Evolutionary conservation across 2,888 invertebrate species (phyloP).

Genomic region (Pseudoips prasinana): DNA sequence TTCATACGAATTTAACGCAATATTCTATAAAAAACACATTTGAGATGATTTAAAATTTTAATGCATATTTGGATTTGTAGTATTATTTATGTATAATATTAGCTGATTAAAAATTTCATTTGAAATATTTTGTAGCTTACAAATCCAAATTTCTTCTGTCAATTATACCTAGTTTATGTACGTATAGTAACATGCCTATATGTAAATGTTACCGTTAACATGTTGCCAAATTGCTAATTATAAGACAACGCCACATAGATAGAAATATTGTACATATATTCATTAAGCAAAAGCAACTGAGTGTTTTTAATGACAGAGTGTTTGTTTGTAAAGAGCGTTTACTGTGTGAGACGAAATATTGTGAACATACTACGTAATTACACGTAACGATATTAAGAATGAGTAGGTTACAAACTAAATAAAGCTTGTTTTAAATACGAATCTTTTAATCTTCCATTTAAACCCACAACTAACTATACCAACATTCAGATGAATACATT

Average conservation of each 20-base stretch:
- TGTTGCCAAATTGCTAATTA: slow-evolving; percentile 76
- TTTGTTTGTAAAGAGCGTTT: slow-evolving; percentile 51
- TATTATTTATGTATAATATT: slow-evolving; percentile 3
- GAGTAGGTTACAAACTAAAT: slow-evolving; percentile 68
- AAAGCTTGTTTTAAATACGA: slow-evolving; percentile 76
- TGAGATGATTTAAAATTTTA: slow-evolving; percentile 9
- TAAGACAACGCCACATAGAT: slow-evolving; percentile 68
- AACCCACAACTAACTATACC: too few relatives aligned
- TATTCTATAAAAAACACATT: slow-evolving; percentile 12
- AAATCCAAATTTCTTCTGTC: slow-evolving; percentile 62
- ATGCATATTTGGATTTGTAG: slow-evolving; percentile 26
- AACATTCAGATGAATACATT: too few relatives aligned
- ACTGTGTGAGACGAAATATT: slow-evolving; percentile 44
- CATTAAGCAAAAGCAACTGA: slow-evolving; percentile 62
- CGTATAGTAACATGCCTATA: slow-evolving; percentile 46
- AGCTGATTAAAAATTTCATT: slow-evolving; percentile 1
- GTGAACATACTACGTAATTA: slow-evolving; percentile 55
- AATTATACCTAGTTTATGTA: slow-evolving; percentile 59
- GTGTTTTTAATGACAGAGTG: slow-evolving; percentile 57
- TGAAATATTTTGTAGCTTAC: slow-evolving; percentile 7
- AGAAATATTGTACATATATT: slow-evolving; percentile 73
- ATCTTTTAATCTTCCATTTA: slow-evolving; percentile 36
- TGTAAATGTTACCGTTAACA: slow-evolving; percentile 69
- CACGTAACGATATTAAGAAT: slow-evolving; percentile 56
- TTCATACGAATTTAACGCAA: slow-evolving; percentile 15